Percentiles rank a stretch among this genome's conserved stretches.
Evolutionary conservation across 2,888 invertebrate genomes (phyloP).

Genomic region (Autographa pulchrina): DNA sequence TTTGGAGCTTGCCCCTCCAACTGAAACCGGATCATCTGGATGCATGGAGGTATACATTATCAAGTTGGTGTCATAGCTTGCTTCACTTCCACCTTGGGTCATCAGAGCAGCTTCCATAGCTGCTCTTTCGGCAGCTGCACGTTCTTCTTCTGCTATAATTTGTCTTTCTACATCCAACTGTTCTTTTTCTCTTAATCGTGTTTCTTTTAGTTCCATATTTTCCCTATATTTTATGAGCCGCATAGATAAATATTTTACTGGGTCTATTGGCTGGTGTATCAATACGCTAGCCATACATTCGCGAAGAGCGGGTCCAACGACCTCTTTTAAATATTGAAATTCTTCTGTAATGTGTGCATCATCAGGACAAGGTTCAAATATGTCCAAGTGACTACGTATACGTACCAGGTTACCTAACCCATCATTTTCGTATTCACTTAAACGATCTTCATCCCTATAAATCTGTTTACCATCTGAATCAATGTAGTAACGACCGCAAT

Average conservation of each 20-base stretch:
- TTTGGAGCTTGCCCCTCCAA: slow-evolving; percentile 62
- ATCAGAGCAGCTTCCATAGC: slow-evolving; percentile 73
- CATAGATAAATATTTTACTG: slow-evolving; percentile 79
- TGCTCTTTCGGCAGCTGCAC: slow-evolving; percentile 75
- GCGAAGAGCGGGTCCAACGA: slow-evolving; percentile 80
- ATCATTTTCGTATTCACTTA: slow-evolving; percentile 85
- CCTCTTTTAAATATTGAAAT: slow-evolving; percentile 80
- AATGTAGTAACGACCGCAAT: slow-evolving; percentile 82
- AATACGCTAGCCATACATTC: slow-evolving; percentile 81
- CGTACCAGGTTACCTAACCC: slow-evolving; percentile 86
- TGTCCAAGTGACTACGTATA: slow-evolving; percentile 77
- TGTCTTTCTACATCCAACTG: slow-evolving; percentile 77
- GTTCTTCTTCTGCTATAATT: slow-evolving; percentile 75
- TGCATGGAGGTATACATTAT: slow-evolving; percentile 71
- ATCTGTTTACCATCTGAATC: slow-evolving; percentile 80
- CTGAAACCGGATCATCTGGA: slow-evolving; percentile 64
- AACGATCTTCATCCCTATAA: slow-evolving; percentile 78
- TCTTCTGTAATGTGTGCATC: slow-evolving; percentile 83
- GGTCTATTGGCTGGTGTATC: slow-evolving; percentile 82
- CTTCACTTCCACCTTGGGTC: slow-evolving; percentile 79
- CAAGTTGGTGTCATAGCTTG: slow-evolving; percentile 82
- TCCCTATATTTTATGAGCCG: slow-evolving; percentile 78
- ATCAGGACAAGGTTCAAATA: slow-evolving; percentile 78
- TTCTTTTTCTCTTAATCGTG: slow-evolving; percentile 73
- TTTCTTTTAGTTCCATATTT: slow-evolving; percentile 79